These are phyloP conservation scores for Apoda limacodes DNA, from an alignment of 2,888 invertebrate species.

Conservation along the genomic window DNA sequence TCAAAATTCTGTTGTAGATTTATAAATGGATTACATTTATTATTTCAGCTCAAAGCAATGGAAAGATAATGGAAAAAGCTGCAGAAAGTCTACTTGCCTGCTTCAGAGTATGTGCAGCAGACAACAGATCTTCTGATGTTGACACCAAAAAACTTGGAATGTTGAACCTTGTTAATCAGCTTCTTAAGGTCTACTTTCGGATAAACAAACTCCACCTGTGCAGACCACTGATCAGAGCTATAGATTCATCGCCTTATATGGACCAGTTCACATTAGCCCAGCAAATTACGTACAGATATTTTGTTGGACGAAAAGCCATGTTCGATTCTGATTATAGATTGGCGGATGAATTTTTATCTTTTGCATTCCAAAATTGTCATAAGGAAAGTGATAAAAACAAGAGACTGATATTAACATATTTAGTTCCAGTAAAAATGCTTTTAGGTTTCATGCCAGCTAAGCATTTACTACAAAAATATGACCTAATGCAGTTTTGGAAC, in stretches of 20 bases:
- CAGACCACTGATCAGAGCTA: slow-evolving; percentile 95
- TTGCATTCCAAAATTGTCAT: slow-evolving; percentile 94
- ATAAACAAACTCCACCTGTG: slow-evolving; percentile 91
- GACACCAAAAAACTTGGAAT: slow-evolving; percentile 97
- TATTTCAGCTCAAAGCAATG: slow-evolving; percentile 57
- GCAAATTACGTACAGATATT: slow-evolving; percentile 96
- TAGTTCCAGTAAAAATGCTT: slow-evolving; percentile 97
- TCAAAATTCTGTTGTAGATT: too few relatives aligned
- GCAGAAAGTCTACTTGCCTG: slow-evolving; percentile 94
- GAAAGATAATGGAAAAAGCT: slow-evolving; percentile 89
- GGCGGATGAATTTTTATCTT: slow-evolving; percentile 93
- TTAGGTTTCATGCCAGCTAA: slow-evolving; percentile 94
- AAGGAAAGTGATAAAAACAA: slow-evolving; percentile 86
- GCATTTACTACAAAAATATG: slow-evolving; percentile 86
- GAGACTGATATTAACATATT: slow-evolving; percentile 90
- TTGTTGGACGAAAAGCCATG: slow-evolving; percentile 97
- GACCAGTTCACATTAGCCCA: slow-evolving; percentile 92
- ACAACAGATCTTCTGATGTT: slow-evolving; percentile 89
- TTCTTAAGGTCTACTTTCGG: slow-evolving; percentile 93
- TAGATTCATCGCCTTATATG: slow-evolving; percentile 92
- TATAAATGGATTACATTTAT: slow-evolving; percentile 4
- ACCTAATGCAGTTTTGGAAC: slow-evolving; percentile 91
- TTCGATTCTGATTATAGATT: slow-evolving; percentile 96
- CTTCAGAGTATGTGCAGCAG: slow-evolving; percentile 95
- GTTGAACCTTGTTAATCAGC: slow-evolving; percentile 95